Percentiles rank a stretch among this genome's conserved stretches.
Conservation (phyloP, 2,888 invertebrate genomes). For the Bellardia pandia region DNA sequence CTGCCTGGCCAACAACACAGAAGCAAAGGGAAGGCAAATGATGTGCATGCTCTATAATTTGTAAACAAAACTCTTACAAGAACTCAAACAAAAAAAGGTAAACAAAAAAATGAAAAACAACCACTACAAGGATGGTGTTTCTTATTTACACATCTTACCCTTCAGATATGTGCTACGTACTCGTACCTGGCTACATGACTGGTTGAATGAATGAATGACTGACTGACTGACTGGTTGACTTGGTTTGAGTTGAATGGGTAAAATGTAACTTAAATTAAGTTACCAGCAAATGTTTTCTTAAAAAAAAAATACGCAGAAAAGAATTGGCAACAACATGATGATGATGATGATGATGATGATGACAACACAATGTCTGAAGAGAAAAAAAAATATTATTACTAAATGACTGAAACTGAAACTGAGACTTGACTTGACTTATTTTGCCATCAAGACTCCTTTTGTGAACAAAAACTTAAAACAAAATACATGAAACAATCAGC, state of each 20-base stretch:
- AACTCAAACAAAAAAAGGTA: not conserved
- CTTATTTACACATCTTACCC: conserved; percentile 11
- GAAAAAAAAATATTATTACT: not conserved
- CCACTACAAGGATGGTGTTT: not conserved
- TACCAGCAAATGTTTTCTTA: not conserved
- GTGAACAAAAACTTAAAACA: not conserved
- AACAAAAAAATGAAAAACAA: not conserved
- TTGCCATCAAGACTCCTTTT: conserved; percentile 1
- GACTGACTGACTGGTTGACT: conserved; percentile 27
- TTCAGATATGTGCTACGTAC: not conserved
- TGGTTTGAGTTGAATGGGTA: conserved; percentile 41
- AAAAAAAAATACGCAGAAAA: not conserved
- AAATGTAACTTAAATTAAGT: conserved; percentile 45
- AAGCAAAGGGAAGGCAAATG: not conserved
- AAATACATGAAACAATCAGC: conserved; percentile 16
- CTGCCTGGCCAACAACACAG: conserved; percentile 10
- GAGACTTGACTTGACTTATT: conserved; percentile 55
- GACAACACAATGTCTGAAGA: conserved; percentile 23
- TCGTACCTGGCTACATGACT: conserved; percentile 27
- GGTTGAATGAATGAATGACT: conserved; percentile 7
- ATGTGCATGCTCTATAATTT: conserved; percentile 32
- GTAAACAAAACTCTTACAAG: conserved; percentile 40
- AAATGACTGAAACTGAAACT: conserved; percentile 37
- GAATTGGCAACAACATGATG: not conserved
- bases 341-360: not conserved